These are phyloP conservation scores for Plestiodon gilberti DNA, from an alignment of 2,113 vertebrate genomes.

Conservation along the genomic window DNA sequence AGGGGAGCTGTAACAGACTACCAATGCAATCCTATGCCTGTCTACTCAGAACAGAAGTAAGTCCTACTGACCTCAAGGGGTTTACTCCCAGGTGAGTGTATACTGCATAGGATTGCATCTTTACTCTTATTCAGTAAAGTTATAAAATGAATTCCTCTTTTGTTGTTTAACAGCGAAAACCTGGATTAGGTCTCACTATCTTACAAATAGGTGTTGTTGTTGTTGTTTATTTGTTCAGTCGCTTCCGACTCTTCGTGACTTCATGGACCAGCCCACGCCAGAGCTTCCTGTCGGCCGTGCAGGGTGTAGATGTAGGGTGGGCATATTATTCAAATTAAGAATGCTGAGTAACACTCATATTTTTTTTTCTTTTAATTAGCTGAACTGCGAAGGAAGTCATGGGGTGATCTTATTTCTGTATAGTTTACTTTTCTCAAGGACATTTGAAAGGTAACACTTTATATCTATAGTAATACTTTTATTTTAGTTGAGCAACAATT, in stretches of 20 bases:
- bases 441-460: conserved; percentile 78
- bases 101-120: not conserved
- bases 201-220: no score
- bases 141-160: not conserved
- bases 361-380: conserved; percentile 69
- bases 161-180: no score
- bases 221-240: no score
- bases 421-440: conserved; percentile 88
- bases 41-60: no score
- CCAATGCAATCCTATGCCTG: no score
- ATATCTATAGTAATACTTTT: not conserved
- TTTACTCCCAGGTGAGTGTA: not conserved
- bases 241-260: no score
- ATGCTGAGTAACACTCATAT: not conserved
- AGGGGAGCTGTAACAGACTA: not conserved
- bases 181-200: no score
- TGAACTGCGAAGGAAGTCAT: conserved; percentile 79
- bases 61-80: no score
- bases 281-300: no score
- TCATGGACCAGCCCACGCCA: no score
- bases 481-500: not conserved
- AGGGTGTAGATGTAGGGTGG: no score
- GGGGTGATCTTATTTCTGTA: conserved; percentile 90
- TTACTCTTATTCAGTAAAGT: not conserved
- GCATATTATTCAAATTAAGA: not conserved